Conservation (phyloP, 2,797 vertebrate genomes). For the Siniperca obscura region DNA sequence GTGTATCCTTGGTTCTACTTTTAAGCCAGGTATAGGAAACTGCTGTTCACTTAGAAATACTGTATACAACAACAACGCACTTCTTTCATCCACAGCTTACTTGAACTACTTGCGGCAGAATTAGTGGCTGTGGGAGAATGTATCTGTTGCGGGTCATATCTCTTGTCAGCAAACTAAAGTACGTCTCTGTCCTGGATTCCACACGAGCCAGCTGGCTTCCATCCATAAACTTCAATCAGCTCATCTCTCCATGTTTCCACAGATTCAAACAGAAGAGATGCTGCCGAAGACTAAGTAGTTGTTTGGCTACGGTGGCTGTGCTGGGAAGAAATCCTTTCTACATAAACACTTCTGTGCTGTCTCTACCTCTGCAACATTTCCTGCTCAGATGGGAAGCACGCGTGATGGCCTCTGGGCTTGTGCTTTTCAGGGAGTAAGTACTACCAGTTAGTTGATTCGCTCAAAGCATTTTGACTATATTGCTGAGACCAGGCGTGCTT, state of each 20-base stretch:
- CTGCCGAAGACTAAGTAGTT: constrained; percentile 18
- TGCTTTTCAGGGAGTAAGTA: constrained; percentile 21
- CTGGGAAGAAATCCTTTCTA: constrained; percentile 32
- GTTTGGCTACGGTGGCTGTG: constrained; percentile 35
- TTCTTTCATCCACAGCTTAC: background rate
- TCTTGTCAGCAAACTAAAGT: constrained; percentile 13
- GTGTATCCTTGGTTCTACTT: background rate
- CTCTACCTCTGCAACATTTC: constrained; percentile 30
- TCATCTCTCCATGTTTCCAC: constrained; percentile 9
- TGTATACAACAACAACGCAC: background rate
- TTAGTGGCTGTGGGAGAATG: background rate
- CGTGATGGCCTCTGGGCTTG: constrained; percentile 32
- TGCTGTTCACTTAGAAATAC: background rate
- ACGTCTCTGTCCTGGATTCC: constrained; percentile 14
- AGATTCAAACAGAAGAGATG: constrained; percentile 3
- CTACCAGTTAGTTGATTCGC: constrained; percentile 17
- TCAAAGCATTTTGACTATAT: constrained; percentile 17
- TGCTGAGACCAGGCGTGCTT: constrained; percentile 3
- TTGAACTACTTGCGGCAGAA: background rate
- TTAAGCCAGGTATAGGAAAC: background rate
- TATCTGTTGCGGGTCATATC: constrained; percentile 4
- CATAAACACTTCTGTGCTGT: constrained; percentile 14
- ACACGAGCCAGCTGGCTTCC: constrained; percentile 31
- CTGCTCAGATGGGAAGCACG: constrained; percentile 1
- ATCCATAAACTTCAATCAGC: constrained; percentile 36